These are phyloP conservation scores for Brenthis hecate DNA, from an alignment of 2,888 invertebrate species.

Conservation along the genomic window DNA sequence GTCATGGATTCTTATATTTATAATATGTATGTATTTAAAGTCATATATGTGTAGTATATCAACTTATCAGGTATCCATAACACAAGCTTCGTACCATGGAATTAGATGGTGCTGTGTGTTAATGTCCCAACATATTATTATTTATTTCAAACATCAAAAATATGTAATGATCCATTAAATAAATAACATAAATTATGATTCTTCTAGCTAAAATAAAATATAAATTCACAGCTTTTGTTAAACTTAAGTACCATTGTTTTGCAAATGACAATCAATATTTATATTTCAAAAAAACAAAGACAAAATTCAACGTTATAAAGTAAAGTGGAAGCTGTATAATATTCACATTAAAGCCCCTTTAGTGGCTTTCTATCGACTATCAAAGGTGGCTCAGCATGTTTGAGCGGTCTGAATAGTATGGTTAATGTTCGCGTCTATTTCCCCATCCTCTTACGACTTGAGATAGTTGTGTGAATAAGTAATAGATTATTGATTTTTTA, in stretches of 20 bases:
- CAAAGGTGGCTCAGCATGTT: slow-evolving; percentile 72
- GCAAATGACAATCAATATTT: slow-evolving; percentile 37
- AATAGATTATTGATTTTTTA: slow-evolving; percentile 40
- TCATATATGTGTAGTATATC: too few relatives aligned
- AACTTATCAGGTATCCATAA: too few relatives aligned
- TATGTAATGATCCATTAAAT: too few relatives aligned
- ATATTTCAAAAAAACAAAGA: slow-evolving; percentile 39
- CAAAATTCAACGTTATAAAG: slow-evolving; percentile 39
- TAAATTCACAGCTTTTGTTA: too few relatives aligned
- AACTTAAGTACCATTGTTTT: slow-evolving; percentile 15
- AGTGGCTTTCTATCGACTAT: slow-evolving; percentile 72
- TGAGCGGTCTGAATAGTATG: slow-evolving; percentile 71
- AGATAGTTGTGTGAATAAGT: slow-evolving; percentile 61
- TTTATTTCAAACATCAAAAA: too few relatives aligned
- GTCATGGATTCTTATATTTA: too few relatives aligned
- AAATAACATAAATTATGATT: too few relatives aligned
- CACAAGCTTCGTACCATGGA: too few relatives aligned
- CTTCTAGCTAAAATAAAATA: too few relatives aligned
- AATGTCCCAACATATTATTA: too few relatives aligned
- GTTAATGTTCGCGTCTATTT: slow-evolving; percentile 73
- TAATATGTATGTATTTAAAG: too few relatives aligned
- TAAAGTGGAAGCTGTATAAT: slow-evolving; percentile 66
- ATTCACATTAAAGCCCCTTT: slow-evolving; percentile 73
- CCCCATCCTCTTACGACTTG: slow-evolving; percentile 44
- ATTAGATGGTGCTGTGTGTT: too few relatives aligned